Evolutionary conservation across 2,888 invertebrate species (phyloP).

Genomic region (Caenorhabditis panamensis): DNA sequence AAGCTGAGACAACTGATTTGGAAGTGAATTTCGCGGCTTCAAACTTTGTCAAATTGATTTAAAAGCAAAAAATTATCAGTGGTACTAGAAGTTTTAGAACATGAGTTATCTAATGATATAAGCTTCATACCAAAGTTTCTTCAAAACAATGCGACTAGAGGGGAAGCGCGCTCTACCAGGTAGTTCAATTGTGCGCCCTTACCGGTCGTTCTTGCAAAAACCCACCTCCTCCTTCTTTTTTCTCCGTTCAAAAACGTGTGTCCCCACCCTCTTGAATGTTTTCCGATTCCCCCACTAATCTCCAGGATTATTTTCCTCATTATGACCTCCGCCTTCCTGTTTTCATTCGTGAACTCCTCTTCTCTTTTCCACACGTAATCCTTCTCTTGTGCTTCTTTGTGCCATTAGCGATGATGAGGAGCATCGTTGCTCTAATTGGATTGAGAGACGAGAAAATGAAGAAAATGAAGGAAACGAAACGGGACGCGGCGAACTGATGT

Average conservation of each 20-base stretch:
- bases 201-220: background rate
- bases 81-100: no score
- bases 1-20: no score
- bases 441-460: conserved; percentile 9
- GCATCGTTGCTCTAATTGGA: conserved; percentile 52
- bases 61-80: no score
- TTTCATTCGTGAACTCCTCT: conserved; percentile 19
- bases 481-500: conserved; percentile 29
- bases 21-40: no score
- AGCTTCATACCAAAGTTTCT: no score
- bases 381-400: conserved; percentile 12
- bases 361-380: conserved; percentile 27
- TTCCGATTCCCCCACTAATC: conserved; percentile 20
- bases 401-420: conserved; percentile 41
- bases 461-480: background rate
- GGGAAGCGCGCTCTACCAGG: background rate
- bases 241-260: background rate
- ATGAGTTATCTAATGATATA: no score
- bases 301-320: conserved; percentile 24
- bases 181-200: no score
- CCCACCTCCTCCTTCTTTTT: no score
- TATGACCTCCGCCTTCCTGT: conserved; percentile 16
- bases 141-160: no score
- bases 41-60: no score
- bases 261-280: conserved; percentile 1